Percentiles rank a stretch among this genome's conserved stretches.
These are phyloP conservation scores for Neotoma lepida DNA, from an alignment of 2,113 vertebrate genomes.

Conservation along the genomic window DNA sequence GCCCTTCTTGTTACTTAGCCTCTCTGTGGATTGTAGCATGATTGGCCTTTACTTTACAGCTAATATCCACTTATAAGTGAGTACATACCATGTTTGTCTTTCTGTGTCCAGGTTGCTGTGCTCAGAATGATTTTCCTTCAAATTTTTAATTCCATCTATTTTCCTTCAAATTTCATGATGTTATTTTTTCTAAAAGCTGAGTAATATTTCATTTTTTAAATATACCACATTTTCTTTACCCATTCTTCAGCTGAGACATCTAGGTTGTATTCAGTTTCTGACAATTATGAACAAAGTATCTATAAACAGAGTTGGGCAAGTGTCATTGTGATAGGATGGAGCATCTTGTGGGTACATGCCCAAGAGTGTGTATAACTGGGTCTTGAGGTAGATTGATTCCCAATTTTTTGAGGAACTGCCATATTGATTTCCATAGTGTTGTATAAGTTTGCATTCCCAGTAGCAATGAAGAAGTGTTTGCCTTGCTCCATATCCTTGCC, in stretches of 20 bases:
- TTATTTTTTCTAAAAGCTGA: not conserved
- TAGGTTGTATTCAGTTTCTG: not conserved
- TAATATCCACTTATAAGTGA: not conserved
- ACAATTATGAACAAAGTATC: not conserved
- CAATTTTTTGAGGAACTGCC: no score
- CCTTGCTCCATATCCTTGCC: no score
- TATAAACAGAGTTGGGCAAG: not conserved
- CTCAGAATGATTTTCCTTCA: not conserved
- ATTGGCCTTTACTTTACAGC: not conserved
- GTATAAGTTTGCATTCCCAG: no score
- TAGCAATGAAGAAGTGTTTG: no score
- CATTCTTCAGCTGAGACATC: not conserved
- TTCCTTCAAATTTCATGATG: not conserved
- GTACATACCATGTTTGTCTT: not conserved
- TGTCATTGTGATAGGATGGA: not conserved
- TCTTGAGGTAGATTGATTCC: no score
- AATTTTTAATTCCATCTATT: not conserved
- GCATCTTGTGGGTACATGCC: not conserved
- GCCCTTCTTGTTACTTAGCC: no score
- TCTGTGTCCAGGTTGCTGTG: not conserved
- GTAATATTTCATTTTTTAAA: not conserved
- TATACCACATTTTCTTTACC: not conserved
- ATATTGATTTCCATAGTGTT: no score
- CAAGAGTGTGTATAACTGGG: no score
- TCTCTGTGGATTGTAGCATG: not conserved